Evolutionary conservation across 2,113 vertebrate species (phyloP), one percentile per base, ranked within the genome.

Genomic region (Cynocephalus volans): DNA sequence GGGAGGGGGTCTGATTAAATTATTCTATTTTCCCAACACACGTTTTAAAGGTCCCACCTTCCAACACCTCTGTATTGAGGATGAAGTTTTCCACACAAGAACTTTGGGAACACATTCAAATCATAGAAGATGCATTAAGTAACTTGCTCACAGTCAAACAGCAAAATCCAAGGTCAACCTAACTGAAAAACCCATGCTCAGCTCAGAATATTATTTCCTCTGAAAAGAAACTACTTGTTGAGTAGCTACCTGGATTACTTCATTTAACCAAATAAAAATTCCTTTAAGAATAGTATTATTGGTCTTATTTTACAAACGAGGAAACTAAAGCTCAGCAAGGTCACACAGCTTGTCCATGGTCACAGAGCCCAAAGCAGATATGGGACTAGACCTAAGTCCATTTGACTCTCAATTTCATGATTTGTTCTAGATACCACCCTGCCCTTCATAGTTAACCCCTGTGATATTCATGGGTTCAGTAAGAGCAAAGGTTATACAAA

Each of bases 401-500:
- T 28, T 1, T 56, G 65, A 93, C 28, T 86, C 64, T 50, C 56
- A 95, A 73, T 26, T 24, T 81, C 33, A 75, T 67, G 70, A 89
- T 41, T 54, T 95, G 81, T 72, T 90, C 54, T 86, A 33, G 26
- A 86, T 19, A 48, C 45, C 45, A 88, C 18, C 12, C 28, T 88
- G 33, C 17, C 10, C 60, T 86, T 90, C 58, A 56, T 56, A 83
- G 8, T 60, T 65, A 87, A n/a, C 24, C 48, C 21, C 3, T 75
- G 12, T 50, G 70, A 70, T 6, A 56, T 73, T 72, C 65, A 21
- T 54, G 62, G 18, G 4, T 60, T 87, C 33, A 65, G 4, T 56
- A 70, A 73, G 95, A 89, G 26, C 70, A 95, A 92, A 36, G 50
- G 15, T n/a, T 96, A 50, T 65, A 89, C 26, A 62, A 95, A 96